Evolutionary conservation across 2,113 vertebrate genomes (phyloP).

Genomic region (Ploceus nigricollis): DNA sequence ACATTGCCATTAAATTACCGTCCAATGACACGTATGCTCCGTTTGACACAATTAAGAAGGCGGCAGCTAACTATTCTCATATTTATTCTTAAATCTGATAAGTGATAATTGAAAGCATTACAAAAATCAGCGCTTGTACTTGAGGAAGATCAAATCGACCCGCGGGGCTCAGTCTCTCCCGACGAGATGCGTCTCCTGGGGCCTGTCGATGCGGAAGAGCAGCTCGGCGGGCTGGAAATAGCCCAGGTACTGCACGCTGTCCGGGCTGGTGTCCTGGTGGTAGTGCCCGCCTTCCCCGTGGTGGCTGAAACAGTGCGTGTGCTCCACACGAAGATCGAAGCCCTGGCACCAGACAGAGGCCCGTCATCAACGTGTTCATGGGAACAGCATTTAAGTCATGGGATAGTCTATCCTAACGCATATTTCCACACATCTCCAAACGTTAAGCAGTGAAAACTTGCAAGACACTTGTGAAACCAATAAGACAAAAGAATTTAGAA

Average conservation of each 20-base stretch:
- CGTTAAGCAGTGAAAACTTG: neutral
- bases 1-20: fast-evolving
- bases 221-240: slow-evolving; percentile 90
- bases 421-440: neutral
- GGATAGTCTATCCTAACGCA: fast-evolving
- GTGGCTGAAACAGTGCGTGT: slow-evolving; percentile 93
- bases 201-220: slow-evolving; percentile 90
- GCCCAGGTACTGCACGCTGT: slow-evolving; percentile 86
- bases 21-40: fast-evolving
- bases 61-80: neutral
- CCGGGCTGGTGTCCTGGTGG: slow-evolving; percentile 91
- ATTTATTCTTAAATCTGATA: neutral
- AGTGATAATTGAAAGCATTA: neutral
- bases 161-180: slow-evolving; percentile 77
- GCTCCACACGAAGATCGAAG: slow-evolving; percentile 90
- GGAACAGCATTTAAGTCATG: neutral
- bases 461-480: neutral
- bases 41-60: neutral
- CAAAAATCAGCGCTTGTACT: neutral
- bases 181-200: slow-evolving; percentile 78
- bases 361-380: fast-evolving
- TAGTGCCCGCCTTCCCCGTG: slow-evolving; percentile 96
- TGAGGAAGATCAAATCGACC: fast-evolving
- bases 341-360: slow-evolving; percentile 73
- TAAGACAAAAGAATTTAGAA: neutral